phyloP scores from a whole-genome alignment of 2,797 vertebrate species.

The Pogoniulus pusillus region DNA sequence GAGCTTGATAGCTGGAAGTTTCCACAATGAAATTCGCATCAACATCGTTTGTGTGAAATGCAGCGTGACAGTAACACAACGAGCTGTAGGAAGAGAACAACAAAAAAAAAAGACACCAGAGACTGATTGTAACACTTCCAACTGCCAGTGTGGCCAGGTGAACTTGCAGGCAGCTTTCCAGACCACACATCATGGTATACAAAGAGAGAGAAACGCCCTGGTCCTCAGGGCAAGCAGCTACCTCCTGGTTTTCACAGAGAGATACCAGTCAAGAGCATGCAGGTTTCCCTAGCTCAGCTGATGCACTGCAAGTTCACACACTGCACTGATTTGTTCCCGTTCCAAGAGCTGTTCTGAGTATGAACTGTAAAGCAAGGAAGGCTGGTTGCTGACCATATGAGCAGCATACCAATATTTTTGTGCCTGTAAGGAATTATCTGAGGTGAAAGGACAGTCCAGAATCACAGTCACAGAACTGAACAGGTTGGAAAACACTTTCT shows the following conservation, averaged over 20 bases:
- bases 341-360: background rate
- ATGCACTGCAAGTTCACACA: background rate
- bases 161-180: constrained; percentile 23
- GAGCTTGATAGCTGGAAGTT: background rate
- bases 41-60: background rate
- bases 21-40: background rate
- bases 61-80: background rate
- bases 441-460: background rate
- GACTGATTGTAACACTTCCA: background rate
- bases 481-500: too few relatives aligned
- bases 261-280: background rate
- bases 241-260: background rate
- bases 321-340: background rate
- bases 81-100: background rate
- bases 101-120: background rate
- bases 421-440: background rate
- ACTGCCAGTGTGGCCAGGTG: background rate
- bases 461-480: too few relatives aligned
- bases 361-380: background rate
- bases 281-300: fast-evolving
- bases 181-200: background rate
- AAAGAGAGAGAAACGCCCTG: background rate
- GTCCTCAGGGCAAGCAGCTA: background rate
- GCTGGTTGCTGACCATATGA: background rate
- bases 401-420: background rate